Evolutionary conservation across 1,140 invertebrate species (phyloP).

Genomic region (Trachelipus rathkii): DNA sequence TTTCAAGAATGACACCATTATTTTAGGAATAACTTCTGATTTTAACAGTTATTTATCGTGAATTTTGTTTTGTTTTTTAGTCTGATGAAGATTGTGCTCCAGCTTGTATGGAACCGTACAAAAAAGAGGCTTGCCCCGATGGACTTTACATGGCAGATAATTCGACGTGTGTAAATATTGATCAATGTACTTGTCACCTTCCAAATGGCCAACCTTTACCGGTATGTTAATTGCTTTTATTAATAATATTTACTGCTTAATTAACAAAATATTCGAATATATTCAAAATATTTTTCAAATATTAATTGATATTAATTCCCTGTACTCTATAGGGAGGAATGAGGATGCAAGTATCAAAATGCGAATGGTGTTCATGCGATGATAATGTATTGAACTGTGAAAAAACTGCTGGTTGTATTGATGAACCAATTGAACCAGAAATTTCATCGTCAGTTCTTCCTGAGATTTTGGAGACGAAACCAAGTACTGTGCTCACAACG

Average conservation of each 20-base stretch:
- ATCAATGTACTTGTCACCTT: slow-evolving; percentile 66
- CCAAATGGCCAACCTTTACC: slow-evolving; percentile 60
- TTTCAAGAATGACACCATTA: too few species aligned
- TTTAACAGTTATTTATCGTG: too few species aligned
- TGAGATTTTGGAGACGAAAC: not conserved
- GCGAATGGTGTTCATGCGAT: slow-evolving; percentile 68
- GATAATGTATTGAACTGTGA: slow-evolving; percentile 67
- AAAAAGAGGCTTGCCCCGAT: slow-evolving; percentile 47
- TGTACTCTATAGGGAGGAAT: slow-evolving; percentile 57
- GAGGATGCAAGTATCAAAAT: slow-evolving; percentile 57
- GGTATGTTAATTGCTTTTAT: slow-evolving; percentile 50
- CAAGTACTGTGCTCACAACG: not conserved
- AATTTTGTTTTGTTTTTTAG: slow-evolving; percentile 15
- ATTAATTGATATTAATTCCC: slow-evolving; percentile 12
- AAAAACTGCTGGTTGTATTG: slow-evolving; percentile 48
- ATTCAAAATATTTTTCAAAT: too few species aligned
- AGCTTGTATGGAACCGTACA: slow-evolving; percentile 50
- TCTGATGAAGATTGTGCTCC: slow-evolving; percentile 53
- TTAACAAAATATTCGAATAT: too few species aligned
- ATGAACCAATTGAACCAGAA: slow-evolving; percentile 11
- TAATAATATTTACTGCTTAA: not conserved
- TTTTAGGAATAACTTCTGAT: too few species aligned
- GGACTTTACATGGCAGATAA: slow-evolving; percentile 62
- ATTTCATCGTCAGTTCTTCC: not conserved
- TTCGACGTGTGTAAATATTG: slow-evolving; percentile 62